Percentiles rank a stretch among this genome's conserved stretches.
These are phyloP conservation scores for Temnopleurus reevesii DNA, from an alignment of 53 echinoderm and acorn worm species.

Conservation along the genomic window DNA sequence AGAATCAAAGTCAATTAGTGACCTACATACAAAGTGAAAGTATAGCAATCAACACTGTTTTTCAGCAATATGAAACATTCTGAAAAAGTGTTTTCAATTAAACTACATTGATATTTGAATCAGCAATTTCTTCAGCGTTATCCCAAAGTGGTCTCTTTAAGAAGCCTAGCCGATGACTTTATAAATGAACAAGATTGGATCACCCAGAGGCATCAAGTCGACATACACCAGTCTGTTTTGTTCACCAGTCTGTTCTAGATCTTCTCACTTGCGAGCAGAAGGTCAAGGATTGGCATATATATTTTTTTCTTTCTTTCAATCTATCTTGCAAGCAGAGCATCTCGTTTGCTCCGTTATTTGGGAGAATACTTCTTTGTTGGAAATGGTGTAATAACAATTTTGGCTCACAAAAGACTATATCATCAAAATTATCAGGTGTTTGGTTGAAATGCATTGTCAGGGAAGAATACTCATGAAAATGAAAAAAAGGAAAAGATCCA, in stretches of 20 bases:
- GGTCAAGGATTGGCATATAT: constrained; percentile 18
- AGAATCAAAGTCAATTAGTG: too few relatives aligned
- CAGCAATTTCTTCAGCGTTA: too few relatives aligned
- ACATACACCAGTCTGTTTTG: not conserved
- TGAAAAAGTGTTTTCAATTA: too few relatives aligned
- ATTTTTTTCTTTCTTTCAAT: too few relatives aligned
- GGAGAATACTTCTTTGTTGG: not conserved
- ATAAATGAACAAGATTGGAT: not conserved
- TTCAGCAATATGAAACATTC: too few relatives aligned
- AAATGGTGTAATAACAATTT: constrained; percentile 7
- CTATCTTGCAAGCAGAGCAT: not conserved
- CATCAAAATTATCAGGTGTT: not conserved
- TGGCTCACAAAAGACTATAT: not conserved
- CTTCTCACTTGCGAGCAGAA: not conserved
- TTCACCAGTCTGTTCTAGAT: not conserved
- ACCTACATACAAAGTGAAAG: too few relatives aligned
- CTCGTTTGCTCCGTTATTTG: not conserved
- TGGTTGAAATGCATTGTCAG: not conserved
- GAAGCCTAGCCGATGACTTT: not conserved
- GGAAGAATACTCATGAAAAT: too few relatives aligned
- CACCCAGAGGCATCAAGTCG: too few relatives aligned
- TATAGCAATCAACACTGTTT: too few relatives aligned
- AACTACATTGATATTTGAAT: too few relatives aligned
- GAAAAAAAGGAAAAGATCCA: too few relatives aligned
- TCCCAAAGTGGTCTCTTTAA: not conserved